These are phyloP conservation scores for Camponotus pennsylvanicus DNA, from an alignment of 1,140 invertebrate species.

Conservation along the genomic window DNA sequence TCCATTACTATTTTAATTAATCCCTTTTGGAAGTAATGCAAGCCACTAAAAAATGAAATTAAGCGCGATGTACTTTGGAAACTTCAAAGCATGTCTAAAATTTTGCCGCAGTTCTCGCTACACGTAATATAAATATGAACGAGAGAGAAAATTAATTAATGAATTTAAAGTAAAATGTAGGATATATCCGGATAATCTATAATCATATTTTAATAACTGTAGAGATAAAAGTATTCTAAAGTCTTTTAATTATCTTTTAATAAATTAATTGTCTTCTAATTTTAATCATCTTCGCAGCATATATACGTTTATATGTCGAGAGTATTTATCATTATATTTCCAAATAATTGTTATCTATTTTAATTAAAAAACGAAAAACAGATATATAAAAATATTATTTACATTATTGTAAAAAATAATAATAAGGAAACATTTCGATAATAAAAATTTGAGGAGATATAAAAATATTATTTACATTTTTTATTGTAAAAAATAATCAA, in stretches of 20 bases:
- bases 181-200: neutral
- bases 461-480: too few species aligned
- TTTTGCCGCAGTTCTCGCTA: neutral
- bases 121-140: neutral
- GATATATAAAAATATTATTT: neutral
- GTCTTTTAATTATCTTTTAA: neutral
- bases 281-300: neutral
- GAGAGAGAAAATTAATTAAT: slow-evolving; percentile 18
- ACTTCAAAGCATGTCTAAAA: slow-evolving; percentile 4
- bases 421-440: neutral
- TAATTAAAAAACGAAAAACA: neutral
- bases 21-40: slow-evolving; percentile 1
- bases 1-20: slow-evolving; percentile 26
- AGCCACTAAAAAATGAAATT: slow-evolving; percentile 14
- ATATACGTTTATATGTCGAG: neutral
- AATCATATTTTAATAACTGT: neutral
- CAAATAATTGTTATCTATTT: neutral
- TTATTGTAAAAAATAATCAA: neutral
- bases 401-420: neutral
- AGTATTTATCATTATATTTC: neutral
- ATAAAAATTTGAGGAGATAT: neutral
- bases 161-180: neutral
- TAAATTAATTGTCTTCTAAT: neutral
- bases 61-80: neutral
- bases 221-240: neutral